Percentiles rank a stretch among this genome's conserved stretches.
Conservation (phyloP, 1,140 invertebrate species). For the Sitophilus oryzae region DNA sequence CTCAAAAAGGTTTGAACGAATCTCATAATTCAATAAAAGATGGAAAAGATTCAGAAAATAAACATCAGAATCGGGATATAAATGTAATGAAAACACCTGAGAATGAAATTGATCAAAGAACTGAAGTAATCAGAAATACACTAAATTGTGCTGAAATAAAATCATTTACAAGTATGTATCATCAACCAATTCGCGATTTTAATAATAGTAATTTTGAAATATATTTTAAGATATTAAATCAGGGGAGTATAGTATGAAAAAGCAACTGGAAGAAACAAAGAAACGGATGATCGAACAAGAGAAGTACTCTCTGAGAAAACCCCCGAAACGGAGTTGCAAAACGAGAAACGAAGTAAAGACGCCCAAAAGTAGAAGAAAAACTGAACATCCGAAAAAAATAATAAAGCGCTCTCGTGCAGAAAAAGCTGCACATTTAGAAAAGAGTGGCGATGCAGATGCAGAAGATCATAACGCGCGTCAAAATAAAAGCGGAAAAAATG, state of each 20-base stretch:
- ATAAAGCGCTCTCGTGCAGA: background rate
- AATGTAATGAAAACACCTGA: too few relatives aligned
- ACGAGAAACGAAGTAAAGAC: background rate
- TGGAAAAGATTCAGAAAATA: too few relatives aligned
- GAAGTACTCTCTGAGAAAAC: conserved; percentile 13
- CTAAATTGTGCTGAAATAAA: background rate
- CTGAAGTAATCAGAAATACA: background rate
- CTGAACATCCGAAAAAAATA: background rate
- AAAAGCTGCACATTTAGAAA: background rate
- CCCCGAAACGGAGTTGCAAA: background rate
- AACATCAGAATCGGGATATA: too few relatives aligned
- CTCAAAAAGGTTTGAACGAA: too few relatives aligned
- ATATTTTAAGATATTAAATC: too few relatives aligned
- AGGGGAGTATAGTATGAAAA: conserved; percentile 9
- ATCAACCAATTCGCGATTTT: too few relatives aligned
- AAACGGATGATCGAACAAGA: conserved; percentile 6
- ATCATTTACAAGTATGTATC: background rate
- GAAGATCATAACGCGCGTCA: background rate
- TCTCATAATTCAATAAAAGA: too few relatives aligned
- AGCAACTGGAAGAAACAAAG: conserved; percentile 9
- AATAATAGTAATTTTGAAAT: too few relatives aligned
- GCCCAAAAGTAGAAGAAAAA: background rate
- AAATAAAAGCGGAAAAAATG: background rate
- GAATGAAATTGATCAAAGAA: background rate
- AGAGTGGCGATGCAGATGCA: background rate